phyloP scores from a whole-genome alignment of 2,888 invertebrate genomes.

The Sipha maydis region DNA sequence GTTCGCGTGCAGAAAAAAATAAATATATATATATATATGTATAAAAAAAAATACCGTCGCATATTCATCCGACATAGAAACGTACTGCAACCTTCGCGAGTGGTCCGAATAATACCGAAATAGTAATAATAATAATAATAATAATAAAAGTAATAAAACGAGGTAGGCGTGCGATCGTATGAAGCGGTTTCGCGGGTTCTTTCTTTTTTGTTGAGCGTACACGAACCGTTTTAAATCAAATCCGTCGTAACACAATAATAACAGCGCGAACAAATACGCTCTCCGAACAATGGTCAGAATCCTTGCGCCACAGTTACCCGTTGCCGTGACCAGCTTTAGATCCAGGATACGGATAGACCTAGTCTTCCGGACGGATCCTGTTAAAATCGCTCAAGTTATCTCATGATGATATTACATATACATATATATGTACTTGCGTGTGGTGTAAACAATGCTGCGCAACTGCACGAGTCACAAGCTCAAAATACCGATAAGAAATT shows the following conservation, averaged over 20 bases:
- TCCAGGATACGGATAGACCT: too few relatives aligned
- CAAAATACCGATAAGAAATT: too few relatives aligned
- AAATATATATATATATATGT: neutral
- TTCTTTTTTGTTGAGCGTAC: neutral
- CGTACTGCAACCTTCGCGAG: neutral
- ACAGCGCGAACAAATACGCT: neutral
- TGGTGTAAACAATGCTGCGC: too few relatives aligned
- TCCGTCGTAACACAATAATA: slow-evolving; percentile 9
- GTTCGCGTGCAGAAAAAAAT: neutral
- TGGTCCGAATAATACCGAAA: neutral
- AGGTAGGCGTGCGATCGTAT: neutral
- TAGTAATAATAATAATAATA: neutral
- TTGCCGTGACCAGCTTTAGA: neutral
- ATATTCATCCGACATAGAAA: neutral
- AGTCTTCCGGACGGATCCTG: neutral
- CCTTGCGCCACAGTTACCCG: too few relatives aligned
- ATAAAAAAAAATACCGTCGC: neutral
- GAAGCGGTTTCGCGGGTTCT: slow-evolving; percentile 3
- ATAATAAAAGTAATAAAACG: neutral
- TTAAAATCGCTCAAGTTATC: neutral
- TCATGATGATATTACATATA: too few relatives aligned
- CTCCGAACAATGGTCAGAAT: neutral
- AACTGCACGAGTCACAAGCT: too few relatives aligned
- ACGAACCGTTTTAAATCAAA: slow-evolving; percentile 52
- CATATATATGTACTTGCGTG: too few relatives aligned